Percentiles rank a stretch among this genome's conserved stretches.
phyloP scores from a whole-genome alignment of 1,140 invertebrate species.

The Zaprionus tsacasi region DNA sequence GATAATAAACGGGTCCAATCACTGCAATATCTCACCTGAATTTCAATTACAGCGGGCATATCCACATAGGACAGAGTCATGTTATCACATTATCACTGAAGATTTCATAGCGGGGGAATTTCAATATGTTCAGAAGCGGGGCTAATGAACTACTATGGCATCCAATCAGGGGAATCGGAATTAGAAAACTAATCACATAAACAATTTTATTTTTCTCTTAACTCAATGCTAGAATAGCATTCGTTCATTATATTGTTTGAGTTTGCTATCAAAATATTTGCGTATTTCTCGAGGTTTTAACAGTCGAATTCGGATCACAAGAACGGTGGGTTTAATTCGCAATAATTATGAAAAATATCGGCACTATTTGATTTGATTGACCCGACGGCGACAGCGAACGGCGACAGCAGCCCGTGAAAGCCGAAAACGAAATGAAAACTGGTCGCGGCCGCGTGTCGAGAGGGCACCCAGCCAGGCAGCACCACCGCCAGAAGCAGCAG shows the following conservation, averaged over 20 bases:
- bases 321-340: slow-evolving; percentile 18
- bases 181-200: slow-evolving; percentile 6
- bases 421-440: slow-evolving; percentile 77
- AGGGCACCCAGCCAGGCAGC: slow-evolving; percentile 45
- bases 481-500: slow-evolving; percentile 19
- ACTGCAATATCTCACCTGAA: slow-evolving; percentile 85
- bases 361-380: slow-evolving; percentile 44
- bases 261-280: neutral
- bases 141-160: neutral
- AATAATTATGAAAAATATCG: slow-evolving; percentile 32
- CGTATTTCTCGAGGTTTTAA: neutral
- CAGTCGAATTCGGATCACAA: neutral
- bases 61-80: slow-evolving; percentile 87
- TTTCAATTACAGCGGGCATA: slow-evolving; percentile 87
- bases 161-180: neutral
- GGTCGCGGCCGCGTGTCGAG: slow-evolving; percentile 69
- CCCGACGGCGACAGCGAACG: slow-evolving; percentile 59
- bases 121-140: neutral
- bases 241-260: neutral
- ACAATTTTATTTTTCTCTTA: neutral
- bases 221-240: neutral
- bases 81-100: slow-evolving; percentile 66
- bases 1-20: neutral
- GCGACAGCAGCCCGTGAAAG: slow-evolving; percentile 65
- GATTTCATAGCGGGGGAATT: neutral